A percentile compares a stretch with the other conserved stretches of the same genome.
Conservation (phyloP, 1,140 invertebrate species). For the Temnothorax longispinosus region DNA sequence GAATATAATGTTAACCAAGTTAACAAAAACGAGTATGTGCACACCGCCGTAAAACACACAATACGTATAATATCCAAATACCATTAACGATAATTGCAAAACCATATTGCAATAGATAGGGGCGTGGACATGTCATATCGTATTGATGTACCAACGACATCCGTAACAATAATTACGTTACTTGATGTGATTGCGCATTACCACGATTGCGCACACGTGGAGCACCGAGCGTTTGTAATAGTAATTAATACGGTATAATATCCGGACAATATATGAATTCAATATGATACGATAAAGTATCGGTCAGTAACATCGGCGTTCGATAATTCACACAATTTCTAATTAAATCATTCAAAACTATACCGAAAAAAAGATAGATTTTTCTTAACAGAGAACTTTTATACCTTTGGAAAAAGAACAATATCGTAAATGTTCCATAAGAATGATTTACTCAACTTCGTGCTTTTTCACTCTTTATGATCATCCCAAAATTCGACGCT, state of each 20-base stretch:
- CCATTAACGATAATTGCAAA: conserved; percentile 56
- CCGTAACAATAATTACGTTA: conserved; percentile 55
- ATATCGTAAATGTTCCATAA: neutral
- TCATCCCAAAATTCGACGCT: neutral
- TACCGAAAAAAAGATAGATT: no score
- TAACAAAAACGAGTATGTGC: conserved; percentile 7
- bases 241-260: conserved; percentile 68
- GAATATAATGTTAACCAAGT: conserved; percentile 51
- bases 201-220: neutral
- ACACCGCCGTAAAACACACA: conserved; percentile 6
- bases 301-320: conserved; percentile 1
- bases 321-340: neutral
- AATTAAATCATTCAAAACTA: neutral
- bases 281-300: conserved; percentile 33
- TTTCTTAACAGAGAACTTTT: neutral
- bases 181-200: conserved; percentile 49
- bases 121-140: conserved; percentile 16
- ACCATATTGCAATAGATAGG: conserved; percentile 36
- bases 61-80: conserved; percentile 54
- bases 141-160: conserved; percentile 43
- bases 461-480: neutral
- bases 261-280: conserved; percentile 51
- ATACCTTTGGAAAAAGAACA: neutral
- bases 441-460: neutral
- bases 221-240: conserved; percentile 43